phyloP scores from a whole-genome alignment of 2,113 vertebrate genomes.

The Actenoides lindsayi region DNA sequence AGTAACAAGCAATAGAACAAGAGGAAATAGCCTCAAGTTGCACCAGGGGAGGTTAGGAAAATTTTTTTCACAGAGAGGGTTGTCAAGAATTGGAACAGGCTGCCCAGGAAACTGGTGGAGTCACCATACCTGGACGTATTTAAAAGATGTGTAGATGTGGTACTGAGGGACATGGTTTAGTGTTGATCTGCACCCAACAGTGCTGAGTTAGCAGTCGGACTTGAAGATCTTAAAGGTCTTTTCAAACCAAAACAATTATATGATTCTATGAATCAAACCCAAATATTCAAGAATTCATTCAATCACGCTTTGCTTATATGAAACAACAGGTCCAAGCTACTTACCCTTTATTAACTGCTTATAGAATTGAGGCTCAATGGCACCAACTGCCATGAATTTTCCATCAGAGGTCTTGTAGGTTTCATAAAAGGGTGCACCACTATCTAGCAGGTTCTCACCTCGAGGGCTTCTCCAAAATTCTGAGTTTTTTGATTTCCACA shows the following conservation, averaged over 20 bases:
- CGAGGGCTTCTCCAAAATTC: constrained; percentile 82
- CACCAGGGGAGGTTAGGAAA: background rate
- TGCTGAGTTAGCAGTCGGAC: too few species aligned
- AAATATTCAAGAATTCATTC: background rate
- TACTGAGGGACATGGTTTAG: background rate
- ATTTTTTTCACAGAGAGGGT: too few species aligned
- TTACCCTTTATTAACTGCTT: constrained; percentile 82
- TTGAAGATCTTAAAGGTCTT: background rate
- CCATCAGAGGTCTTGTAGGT: constrained; percentile 89
- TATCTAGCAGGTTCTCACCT: constrained; percentile 90
- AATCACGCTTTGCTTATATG: background rate
- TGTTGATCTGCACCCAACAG: background rate
- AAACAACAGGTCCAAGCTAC: background rate
- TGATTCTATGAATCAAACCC: background rate
- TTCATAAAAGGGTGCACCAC: constrained; percentile 91
- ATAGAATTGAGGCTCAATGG: constrained; percentile 92
- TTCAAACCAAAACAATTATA: background rate
- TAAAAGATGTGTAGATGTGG: background rate
- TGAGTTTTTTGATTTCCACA: constrained; percentile 84
- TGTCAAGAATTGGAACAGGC: background rate
- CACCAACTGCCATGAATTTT: constrained; percentile 89
- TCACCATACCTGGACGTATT: background rate
- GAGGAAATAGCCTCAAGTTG: background rate
- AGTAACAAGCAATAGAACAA: background rate
- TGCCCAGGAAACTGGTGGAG: background rate